A percentile compares a stretch with the other conserved stretches of the same genome.
Evolutionary conservation across 2,888 invertebrate genomes (phyloP).

Genomic region (Podotricha telesiphe): DNA sequence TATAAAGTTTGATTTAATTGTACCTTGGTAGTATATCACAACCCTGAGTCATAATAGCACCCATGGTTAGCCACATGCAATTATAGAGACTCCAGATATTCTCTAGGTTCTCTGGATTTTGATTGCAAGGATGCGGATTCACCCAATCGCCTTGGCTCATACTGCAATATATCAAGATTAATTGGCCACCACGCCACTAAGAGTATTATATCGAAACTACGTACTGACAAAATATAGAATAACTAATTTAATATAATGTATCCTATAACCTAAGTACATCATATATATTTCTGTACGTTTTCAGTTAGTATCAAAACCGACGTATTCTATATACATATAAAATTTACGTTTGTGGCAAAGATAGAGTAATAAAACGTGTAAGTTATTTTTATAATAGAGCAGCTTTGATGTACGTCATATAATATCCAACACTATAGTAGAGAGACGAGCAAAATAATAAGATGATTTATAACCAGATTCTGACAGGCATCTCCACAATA

Average conservation of each 20-base stretch:
- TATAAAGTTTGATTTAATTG: slow-evolving; percentile 41
- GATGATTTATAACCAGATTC: slow-evolving; percentile 6
- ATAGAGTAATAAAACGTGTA: slow-evolving; percentile 15
- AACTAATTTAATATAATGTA: neutral
- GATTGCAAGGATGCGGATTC: slow-evolving; percentile 95
- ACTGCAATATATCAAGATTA: slow-evolving; percentile 68
- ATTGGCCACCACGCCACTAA: neutral
- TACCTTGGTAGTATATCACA: slow-evolving; percentile 96
- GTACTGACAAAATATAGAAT: neutral
- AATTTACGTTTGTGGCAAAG: slow-evolving; percentile 1
- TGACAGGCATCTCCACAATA: neutral
- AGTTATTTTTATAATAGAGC: slow-evolving; percentile 2
- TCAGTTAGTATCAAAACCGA: neutral
- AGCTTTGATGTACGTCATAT: slow-evolving; percentile 8
- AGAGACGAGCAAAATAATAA: neutral
- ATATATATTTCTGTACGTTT: neutral
- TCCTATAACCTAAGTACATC: neutral
- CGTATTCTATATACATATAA: neutral
- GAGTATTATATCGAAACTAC: neutral
- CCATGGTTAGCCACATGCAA: slow-evolving; percentile 96
- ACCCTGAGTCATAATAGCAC: slow-evolving; percentile 96
- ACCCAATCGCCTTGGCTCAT: slow-evolving; percentile 96
- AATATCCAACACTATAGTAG: neutral
- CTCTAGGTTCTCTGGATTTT: slow-evolving; percentile 92
- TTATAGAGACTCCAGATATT: slow-evolving; percentile 94